Evolutionary conservation across 2,888 invertebrate genomes (phyloP).

Genomic region (Pseudococcus longispinus): DNA sequence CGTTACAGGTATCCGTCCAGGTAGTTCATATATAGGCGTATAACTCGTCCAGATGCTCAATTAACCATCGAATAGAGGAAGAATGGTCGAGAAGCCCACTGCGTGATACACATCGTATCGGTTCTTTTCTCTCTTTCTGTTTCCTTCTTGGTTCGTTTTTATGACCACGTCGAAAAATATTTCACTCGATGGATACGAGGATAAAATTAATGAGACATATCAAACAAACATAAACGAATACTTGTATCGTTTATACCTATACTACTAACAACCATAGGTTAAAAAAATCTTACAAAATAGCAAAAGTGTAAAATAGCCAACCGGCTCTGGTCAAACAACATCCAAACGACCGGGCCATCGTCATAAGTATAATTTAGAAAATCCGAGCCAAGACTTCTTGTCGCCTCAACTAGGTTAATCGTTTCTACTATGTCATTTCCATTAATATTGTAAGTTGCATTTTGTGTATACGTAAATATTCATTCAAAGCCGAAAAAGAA

Average conservation of each 20-base stretch:
- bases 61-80: background rate
- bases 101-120: background rate
- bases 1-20: conserved; percentile 44
- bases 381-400: background rate
- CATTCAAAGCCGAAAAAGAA: background rate
- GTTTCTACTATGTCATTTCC: background rate
- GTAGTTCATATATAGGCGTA: conserved; percentile 33
- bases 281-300: conserved; percentile 32
- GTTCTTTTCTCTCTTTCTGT: background rate
- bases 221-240: conserved; percentile 30
- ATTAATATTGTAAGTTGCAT: background rate
- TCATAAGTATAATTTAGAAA: background rate
- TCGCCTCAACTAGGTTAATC: conserved; percentile 24
- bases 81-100: background rate
- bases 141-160: background rate
- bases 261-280: too few relatives aligned
- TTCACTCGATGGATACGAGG: conserved; percentile 10
- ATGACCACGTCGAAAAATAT: conserved; percentile 19
- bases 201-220: conserved; percentile 36
- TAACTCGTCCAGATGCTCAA: conserved; percentile 30
- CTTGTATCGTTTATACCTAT: background rate
- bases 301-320: conserved; percentile 38
- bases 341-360: background rate
- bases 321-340: conserved; percentile 43
- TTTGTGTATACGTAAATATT: background rate